A percentile compares a stretch with the other conserved stretches of the same genome.
Conservation (phyloP, 2,113 vertebrate genomes). For the Ctenomys sociabilis region DNA sequence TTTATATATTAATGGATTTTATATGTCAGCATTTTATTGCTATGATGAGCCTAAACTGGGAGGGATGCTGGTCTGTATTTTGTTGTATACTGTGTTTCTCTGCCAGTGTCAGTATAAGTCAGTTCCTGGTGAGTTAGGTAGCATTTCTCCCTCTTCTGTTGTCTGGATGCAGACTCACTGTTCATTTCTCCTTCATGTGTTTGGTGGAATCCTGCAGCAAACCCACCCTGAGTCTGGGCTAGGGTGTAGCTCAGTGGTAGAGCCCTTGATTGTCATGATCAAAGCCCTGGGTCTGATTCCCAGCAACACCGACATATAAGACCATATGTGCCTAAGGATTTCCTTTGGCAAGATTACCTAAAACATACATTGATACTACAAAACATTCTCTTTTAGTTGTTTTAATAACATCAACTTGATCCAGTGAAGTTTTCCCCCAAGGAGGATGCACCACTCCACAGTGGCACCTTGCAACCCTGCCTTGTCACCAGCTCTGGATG, state of each 20-base stretch:
- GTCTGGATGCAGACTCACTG: background rate
- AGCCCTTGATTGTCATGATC: background rate
- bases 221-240: background rate
- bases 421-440: too few relatives aligned
- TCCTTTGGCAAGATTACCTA: background rate
- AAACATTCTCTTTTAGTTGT: background rate
- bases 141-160: background rate
- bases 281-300: background rate
- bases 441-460: too few relatives aligned
- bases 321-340: background rate
- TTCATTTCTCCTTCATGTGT: background rate
- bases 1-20: background rate
- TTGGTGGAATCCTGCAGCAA: background rate
- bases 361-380: background rate
- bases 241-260: background rate
- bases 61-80: background rate
- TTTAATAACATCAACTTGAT: background rate
- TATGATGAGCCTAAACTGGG: background rate
- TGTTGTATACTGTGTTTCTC: background rate
- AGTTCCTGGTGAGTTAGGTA: background rate
- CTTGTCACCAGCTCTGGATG: fast-evolving
- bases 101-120: background rate
- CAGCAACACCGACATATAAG: background rate
- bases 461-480: background rate
- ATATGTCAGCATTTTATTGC: background rate